A percentile compares a stretch with the other conserved stretches of the same genome.
phyloP scores from a whole-genome alignment of 2,113 vertebrate genomes.

The Amblyornis subalaris region DNA sequence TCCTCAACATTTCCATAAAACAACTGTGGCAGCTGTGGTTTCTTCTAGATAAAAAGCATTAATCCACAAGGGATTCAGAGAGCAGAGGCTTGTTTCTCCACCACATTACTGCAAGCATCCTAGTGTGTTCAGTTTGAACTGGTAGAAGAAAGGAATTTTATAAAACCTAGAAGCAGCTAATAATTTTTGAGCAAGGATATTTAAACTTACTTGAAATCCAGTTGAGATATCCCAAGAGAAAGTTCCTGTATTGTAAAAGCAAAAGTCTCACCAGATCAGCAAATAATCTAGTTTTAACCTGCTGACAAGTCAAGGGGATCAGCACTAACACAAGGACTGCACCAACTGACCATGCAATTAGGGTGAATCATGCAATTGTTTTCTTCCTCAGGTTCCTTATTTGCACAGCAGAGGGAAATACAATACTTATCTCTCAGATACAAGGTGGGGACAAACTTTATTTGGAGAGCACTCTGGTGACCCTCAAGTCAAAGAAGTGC shows the following conservation, averaged over 20 bases:
- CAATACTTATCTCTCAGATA: neutral
- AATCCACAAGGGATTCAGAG: neutral
- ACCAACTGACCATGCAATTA: neutral
- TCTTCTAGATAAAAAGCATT: neutral
- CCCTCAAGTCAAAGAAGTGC: neutral
- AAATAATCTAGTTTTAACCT: neutral
- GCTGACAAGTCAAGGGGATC: neutral
- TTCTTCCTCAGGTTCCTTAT: neutral
- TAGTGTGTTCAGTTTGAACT: neutral
- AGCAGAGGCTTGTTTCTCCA: neutral
- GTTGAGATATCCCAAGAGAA: neutral
- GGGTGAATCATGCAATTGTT: slow-evolving; percentile 7
- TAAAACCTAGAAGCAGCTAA: neutral
- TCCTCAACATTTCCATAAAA: neutral
- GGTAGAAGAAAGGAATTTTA: neutral
- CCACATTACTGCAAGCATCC: neutral
- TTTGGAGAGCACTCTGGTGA: neutral
- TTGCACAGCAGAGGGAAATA: slow-evolving; percentile 14
- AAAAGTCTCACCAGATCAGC: neutral
- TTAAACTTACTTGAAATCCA: neutral
- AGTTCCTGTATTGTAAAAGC: neutral
- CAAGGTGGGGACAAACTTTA: neutral
- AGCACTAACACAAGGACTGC: neutral
- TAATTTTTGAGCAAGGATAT: neutral
- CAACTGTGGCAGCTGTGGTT: neutral